Conservation (phyloP, 2,113 vertebrate genomes). For the Collichthys lucidus region DNA sequence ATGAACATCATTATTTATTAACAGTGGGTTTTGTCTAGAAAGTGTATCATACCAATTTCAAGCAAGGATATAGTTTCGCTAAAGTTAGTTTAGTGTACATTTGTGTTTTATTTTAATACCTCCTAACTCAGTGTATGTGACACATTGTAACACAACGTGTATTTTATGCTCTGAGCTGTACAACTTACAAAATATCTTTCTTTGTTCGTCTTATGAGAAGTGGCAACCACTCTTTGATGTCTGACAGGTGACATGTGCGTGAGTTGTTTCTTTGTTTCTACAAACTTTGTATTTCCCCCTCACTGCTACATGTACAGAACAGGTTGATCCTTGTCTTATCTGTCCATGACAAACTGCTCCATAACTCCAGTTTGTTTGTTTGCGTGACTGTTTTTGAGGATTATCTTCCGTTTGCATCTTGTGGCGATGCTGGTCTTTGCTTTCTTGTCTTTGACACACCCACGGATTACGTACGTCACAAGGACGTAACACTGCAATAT, state of each 20-base stretch:
- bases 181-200: background rate
- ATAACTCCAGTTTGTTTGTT: conserved; percentile 6
- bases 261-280: background rate
- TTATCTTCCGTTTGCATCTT: conserved; percentile 34
- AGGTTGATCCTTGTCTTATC: conserved; percentile 48
- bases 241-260: conserved; percentile 1
- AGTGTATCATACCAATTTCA: background rate
- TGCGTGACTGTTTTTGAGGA: background rate
- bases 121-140: background rate
- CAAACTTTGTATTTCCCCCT: conserved; percentile 7
- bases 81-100: background rate
- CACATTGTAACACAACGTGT: background rate
- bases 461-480: conserved; percentile 13
- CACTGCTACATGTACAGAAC: background rate
- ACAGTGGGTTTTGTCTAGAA: background rate
- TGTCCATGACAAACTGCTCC: conserved; percentile 23
- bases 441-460: conserved; percentile 21
- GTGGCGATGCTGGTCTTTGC: conserved; percentile 26
- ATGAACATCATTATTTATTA: background rate
- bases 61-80: background rate
- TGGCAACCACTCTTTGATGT: background rate
- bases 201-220: background rate
- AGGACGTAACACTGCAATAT: conserved; percentile 1
- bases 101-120: background rate
- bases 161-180: background rate